Conservation (phyloP, 1,140 invertebrate species). For the Trypoxylus dichotomus region DNA sequence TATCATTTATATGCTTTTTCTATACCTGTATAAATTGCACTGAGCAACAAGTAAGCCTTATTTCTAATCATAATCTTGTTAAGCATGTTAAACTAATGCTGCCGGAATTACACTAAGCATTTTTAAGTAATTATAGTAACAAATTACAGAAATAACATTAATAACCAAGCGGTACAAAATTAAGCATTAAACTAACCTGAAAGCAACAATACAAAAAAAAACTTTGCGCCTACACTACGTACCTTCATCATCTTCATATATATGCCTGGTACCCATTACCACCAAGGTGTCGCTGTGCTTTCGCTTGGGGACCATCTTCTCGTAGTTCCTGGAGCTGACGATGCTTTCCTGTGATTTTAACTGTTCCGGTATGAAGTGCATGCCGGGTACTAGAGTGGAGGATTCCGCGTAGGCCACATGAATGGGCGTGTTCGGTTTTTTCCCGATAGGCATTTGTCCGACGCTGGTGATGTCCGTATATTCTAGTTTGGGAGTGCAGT, state of each 20-base stretch:
- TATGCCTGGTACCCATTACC: constrained; percentile 49
- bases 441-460: constrained; percentile 39
- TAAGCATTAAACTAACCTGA: not conserved
- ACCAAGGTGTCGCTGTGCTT: constrained; percentile 49
- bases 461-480: constrained; percentile 41
- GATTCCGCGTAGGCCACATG: constrained; percentile 50
- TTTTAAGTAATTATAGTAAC: no score
- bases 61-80: no score
- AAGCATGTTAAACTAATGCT: no score
- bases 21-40: no score
- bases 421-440: constrained; percentile 44
- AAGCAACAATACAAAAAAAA: not conserved
- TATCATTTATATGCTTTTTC: no score
- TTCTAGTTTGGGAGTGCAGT: constrained; percentile 30
- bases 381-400: constrained; percentile 46
- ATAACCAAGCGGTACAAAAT: not conserved
- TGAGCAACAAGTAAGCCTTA: no score
- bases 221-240: constrained; percentile 1
- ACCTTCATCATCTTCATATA: constrained; percentile 51
- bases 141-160: not conserved
- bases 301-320: constrained; percentile 46
- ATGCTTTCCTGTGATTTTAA: constrained; percentile 45
- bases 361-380: constrained; percentile 46
- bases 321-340: constrained; percentile 49
- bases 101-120: no score